Conservation (phyloP, 2,888 invertebrate genomes). For the Choristoneura rosaceana region DNA sequence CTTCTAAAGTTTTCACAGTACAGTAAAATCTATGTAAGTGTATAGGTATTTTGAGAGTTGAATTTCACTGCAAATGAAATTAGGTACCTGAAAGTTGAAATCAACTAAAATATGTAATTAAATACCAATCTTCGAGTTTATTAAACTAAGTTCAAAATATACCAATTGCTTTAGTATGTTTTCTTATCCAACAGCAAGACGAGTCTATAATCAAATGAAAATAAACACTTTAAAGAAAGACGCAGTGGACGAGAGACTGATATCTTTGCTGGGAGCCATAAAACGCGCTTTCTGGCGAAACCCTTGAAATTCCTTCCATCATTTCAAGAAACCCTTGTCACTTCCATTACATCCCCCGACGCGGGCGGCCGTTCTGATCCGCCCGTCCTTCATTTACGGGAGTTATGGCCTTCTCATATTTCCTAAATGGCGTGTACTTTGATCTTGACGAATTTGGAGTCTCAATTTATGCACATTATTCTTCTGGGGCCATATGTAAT, state of each 20-base stretch:
- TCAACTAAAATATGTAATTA: not conserved
- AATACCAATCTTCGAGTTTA: not conserved
- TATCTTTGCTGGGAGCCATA: slow-evolving; percentile 70
- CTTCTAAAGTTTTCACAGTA: not conserved
- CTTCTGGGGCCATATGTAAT: slow-evolving; percentile 28
- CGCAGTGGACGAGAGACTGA: slow-evolving; percentile 64
- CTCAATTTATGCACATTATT: slow-evolving; percentile 48
- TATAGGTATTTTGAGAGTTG: not conserved
- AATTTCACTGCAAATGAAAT: too few relatives aligned
- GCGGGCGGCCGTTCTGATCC: slow-evolving; percentile 68
- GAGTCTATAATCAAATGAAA: slow-evolving; percentile 8
- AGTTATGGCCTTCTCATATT: slow-evolving; percentile 79
- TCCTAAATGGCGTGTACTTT: slow-evolving; percentile 70
- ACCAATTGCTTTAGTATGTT: not conserved
- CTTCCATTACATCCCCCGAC: slow-evolving; percentile 77
- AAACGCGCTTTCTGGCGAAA: slow-evolving; percentile 69
- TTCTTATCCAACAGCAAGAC: not conserved
- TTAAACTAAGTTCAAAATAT: not conserved
- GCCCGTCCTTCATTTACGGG: slow-evolving; percentile 76
- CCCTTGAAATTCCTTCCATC: slow-evolving; percentile 78
- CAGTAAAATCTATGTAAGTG: not conserved
- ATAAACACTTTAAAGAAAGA: slow-evolving; percentile 54
- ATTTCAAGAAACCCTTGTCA: slow-evolving; percentile 82
- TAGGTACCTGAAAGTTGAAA: not conserved
- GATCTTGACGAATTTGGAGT: slow-evolving; percentile 61